Percentiles rank a stretch among this genome's conserved stretches.
phyloP scores from a whole-genome alignment of 2,888 invertebrate genomes.

The Trachelus tabidus region DNA sequence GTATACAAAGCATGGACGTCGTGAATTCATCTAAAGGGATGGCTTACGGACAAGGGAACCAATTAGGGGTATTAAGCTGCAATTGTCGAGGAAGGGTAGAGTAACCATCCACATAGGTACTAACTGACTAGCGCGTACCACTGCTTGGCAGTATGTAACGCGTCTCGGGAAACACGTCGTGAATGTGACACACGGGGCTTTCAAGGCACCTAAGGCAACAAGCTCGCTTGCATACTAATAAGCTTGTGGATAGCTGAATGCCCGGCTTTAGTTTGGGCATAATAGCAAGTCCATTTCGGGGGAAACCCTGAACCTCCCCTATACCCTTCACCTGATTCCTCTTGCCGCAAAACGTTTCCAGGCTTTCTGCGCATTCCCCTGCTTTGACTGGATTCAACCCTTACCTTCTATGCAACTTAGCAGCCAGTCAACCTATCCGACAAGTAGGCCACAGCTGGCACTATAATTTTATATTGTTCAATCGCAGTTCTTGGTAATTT shows the following conservation, averaged over 20 bases:
- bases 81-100: constrained; percentile 32
- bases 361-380: not conserved
- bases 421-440: too few species aligned
- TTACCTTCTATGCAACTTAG: too few species aligned
- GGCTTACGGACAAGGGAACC: constrained; percentile 17
- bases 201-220: constrained; percentile 61
- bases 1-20: not conserved
- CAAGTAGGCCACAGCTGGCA: too few species aligned
- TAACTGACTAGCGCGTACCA: not conserved
- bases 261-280: constrained; percentile 59
- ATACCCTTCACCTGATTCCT: constrained; percentile 20
- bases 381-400: too few species aligned
- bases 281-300: constrained; percentile 61
- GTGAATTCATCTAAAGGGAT: not conserved
- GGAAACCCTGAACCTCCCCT: not conserved
- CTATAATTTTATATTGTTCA: too few species aligned
- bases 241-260: constrained; percentile 59
- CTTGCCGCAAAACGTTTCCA: constrained; percentile 40
- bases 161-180: constrained; percentile 55
- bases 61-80: constrained; percentile 45
- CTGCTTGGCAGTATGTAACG: constrained; percentile 41
- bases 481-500: too few species aligned
- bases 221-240: constrained; percentile 64
- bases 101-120: not conserved
- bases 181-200: constrained; percentile 60